Evolutionary conservation across 2,113 vertebrate genomes (phyloP).

Genomic region (Thoracochromis brauschi): DNA sequence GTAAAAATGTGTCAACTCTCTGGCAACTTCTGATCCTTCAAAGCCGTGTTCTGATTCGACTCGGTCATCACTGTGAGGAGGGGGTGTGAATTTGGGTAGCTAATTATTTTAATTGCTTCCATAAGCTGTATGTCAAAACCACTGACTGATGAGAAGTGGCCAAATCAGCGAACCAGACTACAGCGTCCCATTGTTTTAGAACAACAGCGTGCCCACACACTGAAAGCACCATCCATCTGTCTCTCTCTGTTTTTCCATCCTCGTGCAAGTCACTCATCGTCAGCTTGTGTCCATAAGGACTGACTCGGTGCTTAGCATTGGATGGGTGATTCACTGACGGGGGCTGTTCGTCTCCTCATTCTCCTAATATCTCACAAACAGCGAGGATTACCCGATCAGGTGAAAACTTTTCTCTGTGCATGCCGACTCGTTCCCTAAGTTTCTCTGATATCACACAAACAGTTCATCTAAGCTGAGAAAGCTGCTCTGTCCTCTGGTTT

Average conservation of each 20-base stretch:
- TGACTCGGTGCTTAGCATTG: not conserved
- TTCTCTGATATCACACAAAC: not conserved
- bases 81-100: not conserved
- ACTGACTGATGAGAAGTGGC: not conserved
- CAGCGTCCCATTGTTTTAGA: not conserved
- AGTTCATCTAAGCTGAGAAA: not conserved
- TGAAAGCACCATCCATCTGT: not conserved
- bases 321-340: not conserved
- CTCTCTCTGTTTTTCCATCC: not conserved
- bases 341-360: accelerated
- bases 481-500: not conserved
- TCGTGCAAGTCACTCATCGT: not conserved
- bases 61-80: not conserved
- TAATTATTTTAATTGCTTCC: not conserved
- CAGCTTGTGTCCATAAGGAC: not conserved
- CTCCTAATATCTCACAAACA: not conserved
- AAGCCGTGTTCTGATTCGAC: not conserved
- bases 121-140: not conserved
- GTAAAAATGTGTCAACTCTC: not conserved
- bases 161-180: not conserved
- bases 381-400: not conserved
- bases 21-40: not conserved
- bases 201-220: not conserved
- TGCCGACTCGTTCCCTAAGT: not conserved
- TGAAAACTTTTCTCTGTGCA: not conserved